These are phyloP conservation scores for Neoascia interrupta DNA, from an alignment of 2,888 invertebrate genomes.

Conservation along the genomic window DNA sequence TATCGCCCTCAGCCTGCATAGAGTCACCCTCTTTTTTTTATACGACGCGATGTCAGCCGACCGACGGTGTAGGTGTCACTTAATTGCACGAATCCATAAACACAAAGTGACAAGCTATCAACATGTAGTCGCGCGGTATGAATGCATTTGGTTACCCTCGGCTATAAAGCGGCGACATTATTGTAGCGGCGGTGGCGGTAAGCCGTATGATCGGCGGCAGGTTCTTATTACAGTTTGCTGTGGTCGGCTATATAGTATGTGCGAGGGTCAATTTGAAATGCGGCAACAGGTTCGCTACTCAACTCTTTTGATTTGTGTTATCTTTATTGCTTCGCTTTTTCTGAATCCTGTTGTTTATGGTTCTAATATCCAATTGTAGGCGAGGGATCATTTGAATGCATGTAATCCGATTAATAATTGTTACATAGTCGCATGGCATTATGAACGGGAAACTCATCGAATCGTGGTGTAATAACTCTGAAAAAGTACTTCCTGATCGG, in stretches of 20 bases:
- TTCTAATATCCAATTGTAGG: conserved; percentile 12
- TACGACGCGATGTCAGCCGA: conserved; percentile 4
- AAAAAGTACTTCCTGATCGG: conserved; percentile 34
- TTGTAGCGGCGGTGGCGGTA: conserved; percentile 25
- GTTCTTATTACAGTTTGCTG: conserved; percentile 28
- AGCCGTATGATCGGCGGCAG: conserved; percentile 11
- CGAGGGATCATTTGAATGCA: conserved; percentile 5
- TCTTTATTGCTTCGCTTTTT: neutral
- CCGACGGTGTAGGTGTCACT: conserved; percentile 59
- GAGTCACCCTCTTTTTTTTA: neutral
- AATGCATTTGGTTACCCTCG: conserved; percentile 49
- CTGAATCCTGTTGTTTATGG: conserved; percentile 44
- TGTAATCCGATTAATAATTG: conserved; percentile 50
- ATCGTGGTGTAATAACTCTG: too few species aligned
- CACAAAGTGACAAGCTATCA: conserved; percentile 65
- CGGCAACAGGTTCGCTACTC: conserved; percentile 42
- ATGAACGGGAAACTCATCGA: too few species aligned
- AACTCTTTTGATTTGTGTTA: conserved; percentile 28
- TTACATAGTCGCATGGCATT: too few species aligned
- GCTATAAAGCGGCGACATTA: neutral
- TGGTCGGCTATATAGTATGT: too few species aligned
- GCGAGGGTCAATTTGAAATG: conserved; percentile 33
- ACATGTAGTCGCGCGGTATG: conserved; percentile 38
- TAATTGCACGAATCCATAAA: conserved; percentile 68
- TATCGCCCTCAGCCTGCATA: neutral